Percentiles rank a stretch among this genome's conserved stretches.
Evolutionary conservation across 2,888 invertebrate species (phyloP).

Genomic region (Gasteruption jaculator): DNA sequence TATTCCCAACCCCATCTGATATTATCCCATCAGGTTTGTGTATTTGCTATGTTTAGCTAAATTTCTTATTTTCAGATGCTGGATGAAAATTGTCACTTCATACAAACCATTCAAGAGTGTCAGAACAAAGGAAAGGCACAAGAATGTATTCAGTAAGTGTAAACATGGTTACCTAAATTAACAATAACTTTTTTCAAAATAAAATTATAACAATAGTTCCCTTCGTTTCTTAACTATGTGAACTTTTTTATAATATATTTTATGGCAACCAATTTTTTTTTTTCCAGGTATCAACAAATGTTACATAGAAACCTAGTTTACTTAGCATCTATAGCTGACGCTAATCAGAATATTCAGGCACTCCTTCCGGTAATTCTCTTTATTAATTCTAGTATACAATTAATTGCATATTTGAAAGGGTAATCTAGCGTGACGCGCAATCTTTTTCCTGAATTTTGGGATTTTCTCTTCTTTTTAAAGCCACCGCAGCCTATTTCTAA

Average conservation of each 20-base stretch:
- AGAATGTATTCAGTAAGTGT: slow-evolving; percentile 81
- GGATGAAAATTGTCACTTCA: slow-evolving; percentile 95
- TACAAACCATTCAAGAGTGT: slow-evolving; percentile 95
- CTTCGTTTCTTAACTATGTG: background rate
- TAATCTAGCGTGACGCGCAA: slow-evolving; percentile 18
- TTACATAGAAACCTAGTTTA: slow-evolving; percentile 94
- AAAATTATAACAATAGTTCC: background rate
- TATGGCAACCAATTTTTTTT: slow-evolving; percentile 3
- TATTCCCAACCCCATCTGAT: no score
- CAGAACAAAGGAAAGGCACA: slow-evolving; percentile 91
- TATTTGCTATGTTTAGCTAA: slow-evolving; percentile 10
- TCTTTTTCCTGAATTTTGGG: slow-evolving; percentile 10
- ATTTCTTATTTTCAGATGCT: slow-evolving; percentile 64
- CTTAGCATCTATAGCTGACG: slow-evolving; percentile 94
- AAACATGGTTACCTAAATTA: background rate
- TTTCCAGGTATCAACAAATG: slow-evolving; percentile 73
- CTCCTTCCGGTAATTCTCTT: slow-evolving; percentile 80
- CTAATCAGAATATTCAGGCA: slow-evolving; percentile 86
- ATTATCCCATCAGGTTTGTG: no score
- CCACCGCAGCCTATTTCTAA: slow-evolving; percentile 58
- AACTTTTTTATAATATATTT: background rate
- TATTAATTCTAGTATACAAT: slow-evolving; percentile 6
- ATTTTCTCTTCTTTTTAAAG: slow-evolving; percentile 42
- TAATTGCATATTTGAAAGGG: slow-evolving; percentile 6
- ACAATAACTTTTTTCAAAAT: slow-evolving; percentile 2